Evolutionary conservation across 2,797 vertebrate genomes (phyloP).

Genomic region (Neopelma chrysocephalum): DNA sequence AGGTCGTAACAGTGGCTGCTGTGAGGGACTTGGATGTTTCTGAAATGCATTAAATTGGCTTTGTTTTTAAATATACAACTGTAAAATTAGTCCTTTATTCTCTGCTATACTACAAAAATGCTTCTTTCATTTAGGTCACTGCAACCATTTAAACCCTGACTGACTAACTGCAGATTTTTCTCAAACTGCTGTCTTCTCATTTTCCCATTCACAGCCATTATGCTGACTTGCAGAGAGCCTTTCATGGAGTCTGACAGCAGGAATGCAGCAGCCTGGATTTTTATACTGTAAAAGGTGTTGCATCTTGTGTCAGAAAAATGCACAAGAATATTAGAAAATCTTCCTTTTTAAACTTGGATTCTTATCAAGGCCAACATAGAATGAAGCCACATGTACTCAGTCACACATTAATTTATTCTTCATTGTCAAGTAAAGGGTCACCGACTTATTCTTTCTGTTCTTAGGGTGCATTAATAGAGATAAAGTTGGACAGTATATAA

Average conservation of each 20-base stretch:
- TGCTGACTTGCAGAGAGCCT: neutral
- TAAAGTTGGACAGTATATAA: neutral
- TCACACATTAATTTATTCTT: neutral
- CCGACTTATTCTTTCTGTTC: neutral
- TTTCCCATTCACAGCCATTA: neutral
- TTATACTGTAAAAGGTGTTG: neutral
- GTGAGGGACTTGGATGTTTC: neutral
- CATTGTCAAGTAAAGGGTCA: neutral
- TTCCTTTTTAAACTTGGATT: neutral
- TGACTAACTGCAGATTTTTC: neutral
- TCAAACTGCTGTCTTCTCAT: neutral
- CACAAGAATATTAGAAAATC: neutral
- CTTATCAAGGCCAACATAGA: neutral
- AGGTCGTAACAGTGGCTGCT: neutral
- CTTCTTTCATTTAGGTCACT: neutral
- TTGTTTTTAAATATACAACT: neutral
- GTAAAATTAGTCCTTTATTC: neutral
- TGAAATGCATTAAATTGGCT: neutral
- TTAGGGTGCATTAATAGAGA: neutral
- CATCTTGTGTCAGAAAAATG: neutral
- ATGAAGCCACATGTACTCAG: neutral
- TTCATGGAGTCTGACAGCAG: neutral
- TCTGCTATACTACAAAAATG: neutral
- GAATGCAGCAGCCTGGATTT: neutral
- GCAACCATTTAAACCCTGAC: neutral